Conservation (phyloP, 2,797 vertebrate species). For the Dicrostonyx torquatus region DNA sequence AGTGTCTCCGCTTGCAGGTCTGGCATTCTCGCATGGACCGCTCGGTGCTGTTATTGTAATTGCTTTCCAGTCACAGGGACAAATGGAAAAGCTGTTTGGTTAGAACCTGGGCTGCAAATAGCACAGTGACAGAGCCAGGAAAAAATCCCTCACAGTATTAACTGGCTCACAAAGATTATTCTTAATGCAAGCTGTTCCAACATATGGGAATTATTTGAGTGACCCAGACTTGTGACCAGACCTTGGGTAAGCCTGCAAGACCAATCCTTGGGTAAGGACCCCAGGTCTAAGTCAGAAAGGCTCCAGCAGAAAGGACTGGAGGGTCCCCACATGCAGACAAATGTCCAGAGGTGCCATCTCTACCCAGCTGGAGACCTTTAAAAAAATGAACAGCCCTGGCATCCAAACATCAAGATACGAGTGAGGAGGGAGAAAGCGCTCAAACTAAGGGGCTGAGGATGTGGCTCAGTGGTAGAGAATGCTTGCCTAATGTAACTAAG, state of each 20-base stretch:
- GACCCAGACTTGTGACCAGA: background rate
- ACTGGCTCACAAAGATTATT: slow-evolving; percentile 64
- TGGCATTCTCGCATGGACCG: background rate
- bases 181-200: slow-evolving; percentile 58
- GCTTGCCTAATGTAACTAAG: background rate
- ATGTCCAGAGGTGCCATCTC: background rate
- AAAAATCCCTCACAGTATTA: slow-evolving; percentile 64
- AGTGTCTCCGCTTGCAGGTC: background rate
- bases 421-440: background rate
- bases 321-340: background rate
- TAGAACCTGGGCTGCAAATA: slow-evolving; percentile 69
- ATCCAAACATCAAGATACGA: background rate
- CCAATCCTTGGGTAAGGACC: background rate
- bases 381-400: background rate
- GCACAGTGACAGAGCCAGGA: slow-evolving; percentile 68
- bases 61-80: slow-evolving; percentile 21
- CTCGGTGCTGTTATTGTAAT: slow-evolving; percentile 21
- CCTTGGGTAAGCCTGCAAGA: background rate
- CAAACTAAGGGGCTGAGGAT: background rate
- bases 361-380: too few relatives aligned
- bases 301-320: background rate
- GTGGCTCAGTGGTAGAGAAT: background rate
- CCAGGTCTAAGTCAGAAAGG: background rate
- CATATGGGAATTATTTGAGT: slow-evolving; percentile 58
- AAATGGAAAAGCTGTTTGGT: slow-evolving; percentile 69